Percentiles rank a stretch among this genome's conserved stretches.
phyloP scores from a whole-genome alignment of 1,140 invertebrate genomes.

The Caenorhabditis inopinata region DNA sequence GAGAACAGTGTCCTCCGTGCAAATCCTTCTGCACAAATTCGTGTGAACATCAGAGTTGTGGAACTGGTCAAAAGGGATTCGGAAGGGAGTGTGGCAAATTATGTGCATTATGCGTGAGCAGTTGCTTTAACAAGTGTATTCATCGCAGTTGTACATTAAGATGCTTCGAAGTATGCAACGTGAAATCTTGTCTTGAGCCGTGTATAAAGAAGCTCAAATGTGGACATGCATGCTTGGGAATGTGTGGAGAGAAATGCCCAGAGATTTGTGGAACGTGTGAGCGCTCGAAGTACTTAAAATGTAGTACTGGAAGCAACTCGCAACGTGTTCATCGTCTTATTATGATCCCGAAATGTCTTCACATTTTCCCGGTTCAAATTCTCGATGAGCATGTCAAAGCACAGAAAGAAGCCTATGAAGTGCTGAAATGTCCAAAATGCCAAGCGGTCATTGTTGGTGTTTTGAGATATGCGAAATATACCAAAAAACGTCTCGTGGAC shows the following conservation, averaged over 20 bases:
- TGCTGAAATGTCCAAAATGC: not conserved
- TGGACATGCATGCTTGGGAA: conserved; percentile 20
- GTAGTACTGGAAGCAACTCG: not conserved
- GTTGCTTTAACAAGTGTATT: not conserved
- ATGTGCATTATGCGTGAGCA: not conserved
- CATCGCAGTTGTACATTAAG: not conserved
- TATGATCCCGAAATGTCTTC: not conserved
- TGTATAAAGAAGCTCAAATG: not conserved
- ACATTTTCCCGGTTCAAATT: not conserved
- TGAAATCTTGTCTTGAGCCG: not conserved
- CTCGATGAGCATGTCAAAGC: not conserved
- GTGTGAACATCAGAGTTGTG: conserved; percentile 40
- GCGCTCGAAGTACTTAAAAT: not conserved
- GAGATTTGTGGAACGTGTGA: conserved; percentile 23
- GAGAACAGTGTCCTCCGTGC: conserved; percentile 44
- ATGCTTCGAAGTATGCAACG: conserved; percentile 23
- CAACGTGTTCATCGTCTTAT: conserved; percentile 26
- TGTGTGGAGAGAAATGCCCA: conserved; percentile 30
- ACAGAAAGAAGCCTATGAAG: not conserved
- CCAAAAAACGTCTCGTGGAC: not conserved
- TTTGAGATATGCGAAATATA: not conserved
- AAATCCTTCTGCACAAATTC: not conserved
- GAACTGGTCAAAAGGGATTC: not conserved
- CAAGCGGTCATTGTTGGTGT: not conserved
- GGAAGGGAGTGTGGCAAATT: not conserved